Evolutionary conservation across 2,797 vertebrate species (phyloP), one percentile per base, ranked within the genome.

Genomic region (Perodicticus potto): DNA sequence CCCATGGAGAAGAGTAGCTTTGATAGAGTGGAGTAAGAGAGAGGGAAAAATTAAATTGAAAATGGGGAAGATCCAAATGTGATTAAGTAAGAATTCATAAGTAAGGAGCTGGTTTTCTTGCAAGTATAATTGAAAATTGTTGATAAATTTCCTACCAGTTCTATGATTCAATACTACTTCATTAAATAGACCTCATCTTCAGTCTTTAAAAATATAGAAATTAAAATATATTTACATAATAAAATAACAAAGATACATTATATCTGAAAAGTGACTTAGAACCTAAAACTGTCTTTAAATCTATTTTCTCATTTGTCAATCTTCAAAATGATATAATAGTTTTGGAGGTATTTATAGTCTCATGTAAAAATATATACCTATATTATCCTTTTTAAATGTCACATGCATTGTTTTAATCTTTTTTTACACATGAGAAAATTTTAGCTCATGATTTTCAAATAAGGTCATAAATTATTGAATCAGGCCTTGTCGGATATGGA

Each of bases 391-490:
- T n/a, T 1, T 86, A 45, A 67, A 94, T 82, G n/a, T n/a, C 12
- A n/a, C 77, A 5, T 72, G 74, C 89, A 59, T 67, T 80, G 1
- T 40, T 80, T 92, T 85, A 40, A 13, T 93, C 10, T 53, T 88
- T 29, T 61, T 72, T 93, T 93, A 23, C 43, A 43, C n/a, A 27
- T 70, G 6, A 86, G 32, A 81, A 76, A 92, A 37, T 5, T 61
- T 20, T 94, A 80, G 17, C 11, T 85, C 1, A 43, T 85, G 3
- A 34, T 69, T 90, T 81, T 63, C 63, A 43, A 90, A 77, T n/a
- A 8, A n/a, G 82, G 4, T 81, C 59, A 84, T 73, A 78, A 89
- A 93, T 53, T 74, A 80, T 59, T 88, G 53, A 86, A 67, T 95
- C 34, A 89, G 43, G 8, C 1, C 67, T 2, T 86, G 25, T 37